These are phyloP conservation scores for Palloptera scutellata DNA, from an alignment of 2,888 invertebrate species.

Conservation along the genomic window DNA sequence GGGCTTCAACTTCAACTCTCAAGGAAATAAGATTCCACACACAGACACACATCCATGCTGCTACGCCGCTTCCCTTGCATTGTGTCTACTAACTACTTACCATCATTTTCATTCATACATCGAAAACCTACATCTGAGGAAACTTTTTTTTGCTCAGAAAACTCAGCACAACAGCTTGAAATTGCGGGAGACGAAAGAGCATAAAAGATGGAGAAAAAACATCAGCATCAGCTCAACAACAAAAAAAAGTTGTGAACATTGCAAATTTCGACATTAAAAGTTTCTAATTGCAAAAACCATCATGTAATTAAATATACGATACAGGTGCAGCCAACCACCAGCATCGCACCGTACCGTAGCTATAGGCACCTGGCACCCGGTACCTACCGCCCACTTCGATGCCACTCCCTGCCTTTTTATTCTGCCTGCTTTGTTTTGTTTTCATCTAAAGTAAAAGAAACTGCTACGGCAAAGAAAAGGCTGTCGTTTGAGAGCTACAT, in stretches of 20 bases:
- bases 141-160: not conserved
- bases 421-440: not conserved
- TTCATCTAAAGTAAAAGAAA: too few species aligned
- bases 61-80: not conserved
- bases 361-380: too few species aligned
- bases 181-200: not conserved
- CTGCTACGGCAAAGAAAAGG: too few species aligned
- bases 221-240: too few species aligned
- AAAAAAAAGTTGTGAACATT: not conserved
- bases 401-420: not conserved
- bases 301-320: constrained; percentile 41
- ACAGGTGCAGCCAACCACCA: constrained; percentile 18
- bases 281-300: constrained; percentile 41
- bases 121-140: not conserved
- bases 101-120: not conserved
- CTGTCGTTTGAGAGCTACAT: too few species aligned
- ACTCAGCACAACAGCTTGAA: not conserved
- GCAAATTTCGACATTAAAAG: constrained; percentile 41
- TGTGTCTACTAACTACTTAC: not conserved
- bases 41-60: constrained; percentile 5
- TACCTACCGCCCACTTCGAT: too few species aligned
- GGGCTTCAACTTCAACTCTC: not conserved
- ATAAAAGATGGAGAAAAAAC: not conserved
- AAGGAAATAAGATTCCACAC: not conserved
- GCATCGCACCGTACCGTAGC: too few species aligned